Evolutionary conservation across 2,888 invertebrate species (phyloP).

Genomic region (Epinotia bilunana): DNA sequence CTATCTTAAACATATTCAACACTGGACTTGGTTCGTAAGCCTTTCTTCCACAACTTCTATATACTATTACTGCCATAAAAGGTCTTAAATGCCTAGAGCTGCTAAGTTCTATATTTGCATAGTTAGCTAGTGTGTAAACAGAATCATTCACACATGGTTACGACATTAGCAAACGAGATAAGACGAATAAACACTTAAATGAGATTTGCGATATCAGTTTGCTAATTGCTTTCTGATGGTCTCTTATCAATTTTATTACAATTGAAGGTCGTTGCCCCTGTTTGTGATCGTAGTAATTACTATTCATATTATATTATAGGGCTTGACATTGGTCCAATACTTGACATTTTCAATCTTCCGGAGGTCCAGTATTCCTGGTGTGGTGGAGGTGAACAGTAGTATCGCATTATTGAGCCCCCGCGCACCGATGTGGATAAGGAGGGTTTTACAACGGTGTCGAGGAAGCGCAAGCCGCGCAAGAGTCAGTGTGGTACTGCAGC

Average conservation of each 20-base stretch:
- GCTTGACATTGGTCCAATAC: too few relatives aligned
- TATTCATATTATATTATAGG: too few relatives aligned
- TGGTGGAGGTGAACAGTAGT: too few relatives aligned
- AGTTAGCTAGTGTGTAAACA: slow-evolving; percentile 7
- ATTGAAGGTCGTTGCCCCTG: neutral
- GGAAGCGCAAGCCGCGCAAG: too few relatives aligned
- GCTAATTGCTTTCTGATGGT: slow-evolving; percentile 19
- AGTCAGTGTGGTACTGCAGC: too few relatives aligned
- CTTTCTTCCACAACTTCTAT: neutral
- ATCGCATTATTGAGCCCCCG: too few relatives aligned
- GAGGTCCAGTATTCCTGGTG: too few relatives aligned
- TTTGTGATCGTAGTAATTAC: neutral
- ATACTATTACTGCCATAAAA: neutral
- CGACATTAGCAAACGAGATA: slow-evolving; percentile 25
- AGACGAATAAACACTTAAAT: neutral
- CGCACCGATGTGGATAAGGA: too few relatives aligned
- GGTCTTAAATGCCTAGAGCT: neutral
- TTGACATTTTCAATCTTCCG: too few relatives aligned
- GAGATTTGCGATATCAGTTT: slow-evolving; percentile 11
- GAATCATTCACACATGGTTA: slow-evolving; percentile 6
- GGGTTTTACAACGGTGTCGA: too few relatives aligned
- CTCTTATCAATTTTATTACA: slow-evolving; percentile 1
- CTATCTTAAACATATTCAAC: neutral
- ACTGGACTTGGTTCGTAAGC: neutral
- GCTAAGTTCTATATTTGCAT: neutral